Base-by-base conservation (phyloP, 2,888 invertebrate genomes). In the Polyommatus icarus region DNA sequence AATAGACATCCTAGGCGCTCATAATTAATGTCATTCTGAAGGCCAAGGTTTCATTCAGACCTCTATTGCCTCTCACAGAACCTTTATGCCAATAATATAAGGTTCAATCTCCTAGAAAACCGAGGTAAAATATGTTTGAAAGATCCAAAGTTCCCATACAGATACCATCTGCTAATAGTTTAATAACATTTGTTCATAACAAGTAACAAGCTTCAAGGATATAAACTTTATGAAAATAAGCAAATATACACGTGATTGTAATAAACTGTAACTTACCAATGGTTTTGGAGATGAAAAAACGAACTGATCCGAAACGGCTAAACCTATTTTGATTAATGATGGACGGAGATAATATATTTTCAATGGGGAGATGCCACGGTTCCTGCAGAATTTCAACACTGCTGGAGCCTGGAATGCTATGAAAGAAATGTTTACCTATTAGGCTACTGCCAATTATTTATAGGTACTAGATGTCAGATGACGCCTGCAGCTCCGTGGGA, bases 151-250 rank as follows among this genome's bases (percentile, higher is more conserved):
- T 76, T 80, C 80, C 71, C 80, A 80, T 36, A 76, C 67, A 59
- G 79, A 80, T 80, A 78, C 36, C 29, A 80, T 80, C 78, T 59
- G 54, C 32, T 78, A 71, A 73, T 77, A 77, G 67, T 78, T 79
- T 77, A 72, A 73, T 78, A 78, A 77, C 71, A 54, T 76, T 75
- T 71, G 20, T 71, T 71, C 72, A 71, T 77, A 77, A 71, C 71
- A 54, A 71, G 40, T 24, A 77, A 71, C 71, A 12, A 59, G 54
- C 71, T 71, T 77, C 71, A 71, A 77, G 54, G 77, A 54, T 77
- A 50, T 32, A 71, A 77, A n/a, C 18, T 20, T 71, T 46, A 77
- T 77, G 40, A 46, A 77, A 50, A 29, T 29, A 67, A 76, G 50
- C 46, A 71, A 29, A n/a, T 46, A 29, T 6, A 40, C 24, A 76